Evolutionary conservation across 2,888 invertebrate genomes (phyloP), one percentile per base, ranked within the genome.

Genomic region (Agrilus cyanescens): DNA sequence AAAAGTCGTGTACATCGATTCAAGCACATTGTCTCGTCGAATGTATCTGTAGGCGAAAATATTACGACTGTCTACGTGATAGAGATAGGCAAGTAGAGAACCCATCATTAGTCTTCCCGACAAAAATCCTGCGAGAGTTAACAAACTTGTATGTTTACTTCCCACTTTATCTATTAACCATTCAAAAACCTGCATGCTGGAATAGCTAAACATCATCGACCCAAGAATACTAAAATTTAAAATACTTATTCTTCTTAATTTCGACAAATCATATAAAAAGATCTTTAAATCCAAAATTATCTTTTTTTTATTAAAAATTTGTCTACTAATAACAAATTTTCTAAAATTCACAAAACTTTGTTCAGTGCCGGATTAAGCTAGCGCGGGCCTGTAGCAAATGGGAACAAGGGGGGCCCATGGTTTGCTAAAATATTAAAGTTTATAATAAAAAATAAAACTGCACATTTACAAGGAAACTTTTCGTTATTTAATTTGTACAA

Each of bases 141-240:
- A 45, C 20, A 61, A 32, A 12, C 51, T 44, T 4, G 56, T 53
- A 12, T 49, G 42, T 4, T 52, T 14, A 4, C 35, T 15, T 2
- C 25, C 25, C 36, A 57, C 51, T 4, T 44, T 46, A 1, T 45
- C 32, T 8, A 39, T 44, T 12, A 66, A 40, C 57, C 58, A 65
- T 6, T 53, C 46, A 45, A 52, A 65, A 32, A 57, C 57, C 10
- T 54, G 31, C 51, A 60, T 48, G 39, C 57, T 60, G 4, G 61
- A 55, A 41, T 59, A 57, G 44, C 61, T 63, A 47, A 66, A 65
- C 58, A 61, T 58, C 32, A 59, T 44, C 4, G 61, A 59, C 14
- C 62, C 64, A 46, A 63, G 49, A 45, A 64, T 40, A 52, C 64
- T 64, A 53, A 51, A 44, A 45, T 37, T 43, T 37, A 14, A n/a